These are phyloP conservation scores for Merodon equestris DNA, from an alignment of 2,888 invertebrate genomes.

Conservation along the genomic window DNA sequence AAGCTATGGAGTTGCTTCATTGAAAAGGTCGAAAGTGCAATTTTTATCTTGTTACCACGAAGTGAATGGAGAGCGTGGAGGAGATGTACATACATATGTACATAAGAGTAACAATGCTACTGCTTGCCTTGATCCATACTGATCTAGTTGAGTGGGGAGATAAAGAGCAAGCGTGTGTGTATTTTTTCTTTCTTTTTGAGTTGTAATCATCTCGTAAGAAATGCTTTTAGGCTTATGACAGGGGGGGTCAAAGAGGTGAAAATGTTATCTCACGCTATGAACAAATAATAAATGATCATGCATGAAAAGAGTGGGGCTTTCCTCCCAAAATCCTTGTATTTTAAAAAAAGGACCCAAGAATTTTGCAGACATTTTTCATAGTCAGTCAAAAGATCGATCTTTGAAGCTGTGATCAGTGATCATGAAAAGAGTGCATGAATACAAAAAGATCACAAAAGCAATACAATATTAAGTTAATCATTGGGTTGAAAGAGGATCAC, in stretches of 20 bases:
- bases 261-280: conserved; percentile 38
- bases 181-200: background rate
- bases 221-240: conserved; percentile 11
- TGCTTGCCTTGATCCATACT: conserved; percentile 22
- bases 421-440: too few species aligned
- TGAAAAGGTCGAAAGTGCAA: conserved; percentile 63
- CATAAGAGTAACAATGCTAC: conserved; percentile 14
- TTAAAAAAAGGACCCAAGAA: too few species aligned
- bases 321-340: too few species aligned
- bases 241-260: conserved; percentile 20
- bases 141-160: conserved; percentile 9
- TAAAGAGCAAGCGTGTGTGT: conserved; percentile 4
- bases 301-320: too few species aligned
- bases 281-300: too few species aligned
- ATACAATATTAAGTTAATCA: too few species aligned
- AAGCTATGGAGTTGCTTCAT: too few species aligned
- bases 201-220: conserved; percentile 14
- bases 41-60: conserved; percentile 46
- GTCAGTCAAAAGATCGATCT: too few species aligned
- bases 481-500: too few species aligned
- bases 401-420: too few species aligned
- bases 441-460: too few species aligned
- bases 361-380: too few species aligned
- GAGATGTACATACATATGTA: background rate
- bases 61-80: background rate